Evolutionary conservation across 2,888 invertebrate genomes (phyloP), one percentile per base, ranked within the genome.

Genomic region (Metallyticus violacea): DNA sequence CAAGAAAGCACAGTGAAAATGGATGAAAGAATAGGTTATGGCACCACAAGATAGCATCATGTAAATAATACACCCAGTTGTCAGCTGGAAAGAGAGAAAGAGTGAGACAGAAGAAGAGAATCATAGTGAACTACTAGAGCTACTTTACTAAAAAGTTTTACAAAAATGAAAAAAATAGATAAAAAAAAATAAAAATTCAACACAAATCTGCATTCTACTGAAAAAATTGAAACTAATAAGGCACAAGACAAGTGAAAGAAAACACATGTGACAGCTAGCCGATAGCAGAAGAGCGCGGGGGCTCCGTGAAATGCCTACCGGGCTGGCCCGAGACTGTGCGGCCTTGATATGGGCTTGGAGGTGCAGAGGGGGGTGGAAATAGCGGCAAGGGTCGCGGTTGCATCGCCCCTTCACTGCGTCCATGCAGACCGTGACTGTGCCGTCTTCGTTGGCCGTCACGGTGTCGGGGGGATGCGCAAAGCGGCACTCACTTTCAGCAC

Each of bases 281-380:
- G 85, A 89, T 86, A 89, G 89, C 88, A 88, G 87, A 88, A 89
- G 88, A 88, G 88, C 88, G 87, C 87, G 88, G 87, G 88, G 87
- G 87, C 86, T 87, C 85, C 87, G 88, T 88, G 88, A 87, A 86
- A 88, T 94, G 95, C 95, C 96, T 96, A 96, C 96, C 96, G 96
- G 95, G 95, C 95, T 95, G 93, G 94, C 94, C 96, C 97, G 96
- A 95, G 97, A 96, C 96, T 98, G 98, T 95, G 97, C 97, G 95
- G 96, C 95, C 97, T 97, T 97, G 96, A 98, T 97, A 97, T 97
- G 97, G 96, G 97, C 97, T 97, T 97, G 97, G 95, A 99, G 98
- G 97, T 99, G 98, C 96, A 98, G 96, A 95, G 98, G 98, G 95
- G 98, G 98, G 96, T 99, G 98, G 96, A 98, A 98, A 97, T 98